phyloP scores from a whole-genome alignment of 2,888 invertebrate species.

The Crossocerus cetratus region DNA sequence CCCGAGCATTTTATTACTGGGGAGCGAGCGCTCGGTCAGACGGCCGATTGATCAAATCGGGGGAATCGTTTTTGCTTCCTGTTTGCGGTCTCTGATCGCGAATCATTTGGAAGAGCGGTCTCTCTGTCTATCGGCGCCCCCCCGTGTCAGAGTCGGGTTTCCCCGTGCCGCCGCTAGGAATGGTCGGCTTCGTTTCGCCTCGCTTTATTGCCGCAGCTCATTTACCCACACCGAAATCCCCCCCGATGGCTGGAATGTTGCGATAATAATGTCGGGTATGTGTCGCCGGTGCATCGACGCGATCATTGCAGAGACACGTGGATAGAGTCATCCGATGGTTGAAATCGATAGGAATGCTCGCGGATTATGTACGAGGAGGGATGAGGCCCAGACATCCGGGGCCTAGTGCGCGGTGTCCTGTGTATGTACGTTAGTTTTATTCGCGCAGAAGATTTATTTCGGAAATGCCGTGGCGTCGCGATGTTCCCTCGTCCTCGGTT shows the following conservation, averaged over 20 bases:
- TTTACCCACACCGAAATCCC: conserved; percentile 30
- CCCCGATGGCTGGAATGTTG: too few relatives aligned
- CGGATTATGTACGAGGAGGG: conserved; percentile 55
- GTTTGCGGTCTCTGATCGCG: too few relatives aligned
- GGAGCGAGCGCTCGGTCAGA: conserved; percentile 22
- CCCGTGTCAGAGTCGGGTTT: conserved; percentile 10
- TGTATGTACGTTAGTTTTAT: conserved; percentile 50
- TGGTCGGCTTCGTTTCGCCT: conserved; percentile 29
- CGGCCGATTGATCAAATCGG: conserved; percentile 47
- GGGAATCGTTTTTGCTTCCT: conserved; percentile 18
- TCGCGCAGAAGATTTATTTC: conserved; percentile 55
- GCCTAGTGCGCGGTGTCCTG: neutral
- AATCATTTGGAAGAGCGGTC: too few relatives aligned
- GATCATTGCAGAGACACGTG: too few relatives aligned
- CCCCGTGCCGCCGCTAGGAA: too few relatives aligned
- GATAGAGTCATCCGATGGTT: conserved; percentile 40
- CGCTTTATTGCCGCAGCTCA: conserved; percentile 56
- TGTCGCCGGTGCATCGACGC: too few relatives aligned
- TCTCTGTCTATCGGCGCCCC: neutral
- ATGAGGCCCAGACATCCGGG: too few relatives aligned
- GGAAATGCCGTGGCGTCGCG: conserved; percentile 39
- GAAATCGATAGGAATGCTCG: conserved; percentile 49
- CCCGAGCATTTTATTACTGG: conserved; percentile 43
- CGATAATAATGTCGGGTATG: too few relatives aligned
- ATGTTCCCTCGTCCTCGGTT: conserved; percentile 3